Evolutionary conservation across 2,797 vertebrate species (phyloP).

Genomic region (Zalophus californianus): DNA sequence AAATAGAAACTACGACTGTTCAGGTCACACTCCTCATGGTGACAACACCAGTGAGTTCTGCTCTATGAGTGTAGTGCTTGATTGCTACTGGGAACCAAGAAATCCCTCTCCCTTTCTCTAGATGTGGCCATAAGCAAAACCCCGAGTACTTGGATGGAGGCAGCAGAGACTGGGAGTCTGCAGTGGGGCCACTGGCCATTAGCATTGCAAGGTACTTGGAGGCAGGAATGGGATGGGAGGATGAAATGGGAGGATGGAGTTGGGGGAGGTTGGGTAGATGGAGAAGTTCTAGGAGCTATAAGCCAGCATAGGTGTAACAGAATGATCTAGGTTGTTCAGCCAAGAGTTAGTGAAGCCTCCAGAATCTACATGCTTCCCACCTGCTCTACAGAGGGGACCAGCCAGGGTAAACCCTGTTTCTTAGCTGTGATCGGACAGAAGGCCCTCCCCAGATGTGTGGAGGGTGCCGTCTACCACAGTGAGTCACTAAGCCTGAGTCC

Average conservation of each 20-base stretch:
- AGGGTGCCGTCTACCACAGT: fast-evolving
- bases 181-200: fast-evolving
- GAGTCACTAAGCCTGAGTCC: neutral
- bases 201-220: neutral
- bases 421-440: neutral
- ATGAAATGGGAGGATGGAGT: neutral
- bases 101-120: neutral
- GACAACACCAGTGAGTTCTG: neutral
- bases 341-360: neutral
- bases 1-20: neutral
- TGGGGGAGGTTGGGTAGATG: neutral
- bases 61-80: neutral
- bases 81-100: neutral
- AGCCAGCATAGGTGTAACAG: neutral
- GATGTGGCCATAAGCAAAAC: neutral
- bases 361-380: neutral
- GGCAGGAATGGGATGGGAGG: neutral
- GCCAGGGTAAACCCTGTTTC: neutral
- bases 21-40: fast-evolving
- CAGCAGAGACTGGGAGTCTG: neutral
- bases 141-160: fast-evolving
- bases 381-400: neutral
- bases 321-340: neutral
- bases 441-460: fast-evolving
- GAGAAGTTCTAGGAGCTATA: neutral